A percentile compares a stretch with the other conserved stretches of the same genome.
These are phyloP conservation scores for Nannoperca obscura DNA, from an alignment of 2,797 vertebrate genomes.

Conservation along the genomic window DNA sequence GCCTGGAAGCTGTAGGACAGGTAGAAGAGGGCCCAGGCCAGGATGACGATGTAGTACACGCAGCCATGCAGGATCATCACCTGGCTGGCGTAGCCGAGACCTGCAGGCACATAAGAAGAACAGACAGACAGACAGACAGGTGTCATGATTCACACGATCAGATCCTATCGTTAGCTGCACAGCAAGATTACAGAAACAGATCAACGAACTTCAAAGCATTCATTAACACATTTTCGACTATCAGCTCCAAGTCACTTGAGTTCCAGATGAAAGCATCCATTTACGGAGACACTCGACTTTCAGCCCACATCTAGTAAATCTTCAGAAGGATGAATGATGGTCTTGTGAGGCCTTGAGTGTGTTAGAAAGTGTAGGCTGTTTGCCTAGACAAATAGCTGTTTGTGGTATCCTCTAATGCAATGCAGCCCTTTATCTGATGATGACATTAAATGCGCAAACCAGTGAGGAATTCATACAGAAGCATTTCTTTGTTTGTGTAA, in stretches of 20 bases:
- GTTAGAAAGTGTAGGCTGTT: constrained; percentile 38
- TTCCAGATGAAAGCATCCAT: constrained; percentile 46
- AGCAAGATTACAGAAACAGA: neutral
- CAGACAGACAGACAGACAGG: neutral
- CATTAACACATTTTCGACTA: neutral
- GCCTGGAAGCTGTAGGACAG: constrained; percentile 78
- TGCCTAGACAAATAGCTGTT: constrained; percentile 44
- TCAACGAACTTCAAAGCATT: constrained; percentile 17
- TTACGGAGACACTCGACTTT: constrained; percentile 36
- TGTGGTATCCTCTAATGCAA: constrained; percentile 55
- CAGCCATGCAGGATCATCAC: constrained; percentile 84
- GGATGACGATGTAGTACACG: constrained; percentile 84
- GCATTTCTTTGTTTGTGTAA: constrained; percentile 13
- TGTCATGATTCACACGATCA: neutral
- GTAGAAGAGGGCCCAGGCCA: constrained; percentile 84
- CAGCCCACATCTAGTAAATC: constrained; percentile 55
- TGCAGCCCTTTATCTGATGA: constrained; percentile 42
- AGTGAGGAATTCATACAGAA: constrained; percentile 22
- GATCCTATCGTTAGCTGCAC: neutral
- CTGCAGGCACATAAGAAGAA: constrained; percentile 61
- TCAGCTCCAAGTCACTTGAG: constrained; percentile 29
- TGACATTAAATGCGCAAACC: neutral
- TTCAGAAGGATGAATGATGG: constrained; percentile 49
- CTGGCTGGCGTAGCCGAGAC: constrained; percentile 83
- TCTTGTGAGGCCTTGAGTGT: constrained; percentile 51